phyloP scores from a whole-genome alignment of 1,140 invertebrate genomes.

The Steinernema khuongi region DNA sequence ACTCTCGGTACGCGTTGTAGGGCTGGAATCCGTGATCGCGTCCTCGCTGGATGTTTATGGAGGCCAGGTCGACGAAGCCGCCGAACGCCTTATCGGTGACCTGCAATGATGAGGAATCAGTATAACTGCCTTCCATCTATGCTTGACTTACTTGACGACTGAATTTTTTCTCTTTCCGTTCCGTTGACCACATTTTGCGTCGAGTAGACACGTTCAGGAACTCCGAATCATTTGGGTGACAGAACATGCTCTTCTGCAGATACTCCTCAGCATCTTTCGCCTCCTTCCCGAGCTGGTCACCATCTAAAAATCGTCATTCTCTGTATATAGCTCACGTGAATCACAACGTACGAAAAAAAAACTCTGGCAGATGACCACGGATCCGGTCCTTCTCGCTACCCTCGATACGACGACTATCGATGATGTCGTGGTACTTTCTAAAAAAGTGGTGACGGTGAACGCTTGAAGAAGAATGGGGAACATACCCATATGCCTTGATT shows the following conservation, averaged over 20 bases:
- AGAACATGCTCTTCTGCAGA: conserved; percentile 14
- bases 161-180: not conserved
- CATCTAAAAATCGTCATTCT: conserved; percentile 43
- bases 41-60: conserved; percentile 67
- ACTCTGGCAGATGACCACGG: conserved; percentile 24
- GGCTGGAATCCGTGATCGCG: no score
- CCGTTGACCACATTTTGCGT: not conserved
- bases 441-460: not conserved
- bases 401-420: conserved; percentile 22
- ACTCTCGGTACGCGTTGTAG: no score
- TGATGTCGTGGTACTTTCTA: conserved; percentile 32
- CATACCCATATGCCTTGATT: conserved; percentile 22
- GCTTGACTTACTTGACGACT: no score
- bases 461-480: not conserved
- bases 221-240: not conserved
- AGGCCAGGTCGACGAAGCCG: conserved; percentile 62
- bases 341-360: conserved; percentile 22
- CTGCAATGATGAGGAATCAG: no score
- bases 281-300: not conserved
- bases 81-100: conserved; percentile 35
- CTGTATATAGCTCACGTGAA: not conserved
- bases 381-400: conserved; percentile 18
- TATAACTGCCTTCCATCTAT: no score
- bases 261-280: conserved; percentile 23
- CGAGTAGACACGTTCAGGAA: not conserved